Conservation (phyloP, 2,888 invertebrate species). For the Lasioglossum leucozonium region DNA sequence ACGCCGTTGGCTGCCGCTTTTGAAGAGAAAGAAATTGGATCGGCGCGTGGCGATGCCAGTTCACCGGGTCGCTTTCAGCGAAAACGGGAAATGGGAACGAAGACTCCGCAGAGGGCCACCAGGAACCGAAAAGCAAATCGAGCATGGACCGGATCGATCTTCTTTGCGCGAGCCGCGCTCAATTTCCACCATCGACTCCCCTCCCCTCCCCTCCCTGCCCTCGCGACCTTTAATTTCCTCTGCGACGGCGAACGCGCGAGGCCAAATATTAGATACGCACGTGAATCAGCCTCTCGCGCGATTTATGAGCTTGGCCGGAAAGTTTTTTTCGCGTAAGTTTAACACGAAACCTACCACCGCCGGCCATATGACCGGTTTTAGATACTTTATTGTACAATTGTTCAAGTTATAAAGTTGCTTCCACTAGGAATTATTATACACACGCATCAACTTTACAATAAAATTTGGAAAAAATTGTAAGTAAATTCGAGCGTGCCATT, state of each 20-base stretch:
- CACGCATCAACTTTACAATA: too few species aligned
- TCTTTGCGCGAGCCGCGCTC: not conserved
- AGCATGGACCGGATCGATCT: conserved; percentile 13
- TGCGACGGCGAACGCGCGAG: not conserved
- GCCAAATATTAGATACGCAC: not conserved
- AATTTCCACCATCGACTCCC: not conserved
- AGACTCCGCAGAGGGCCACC: not conserved
- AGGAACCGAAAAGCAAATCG: conserved; percentile 31
- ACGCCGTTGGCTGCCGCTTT: conserved; percentile 19
- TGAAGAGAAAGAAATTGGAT: conserved; percentile 61
- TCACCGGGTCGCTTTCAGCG: not conserved
- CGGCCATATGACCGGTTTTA: too few species aligned
- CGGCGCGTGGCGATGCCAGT: conserved; percentile 33
- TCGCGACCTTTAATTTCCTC: not conserved
- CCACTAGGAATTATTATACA: too few species aligned
- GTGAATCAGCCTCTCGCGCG: not conserved
- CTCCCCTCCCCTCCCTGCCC: not conserved
- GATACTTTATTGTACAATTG: too few species aligned
- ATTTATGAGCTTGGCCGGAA: not conserved
- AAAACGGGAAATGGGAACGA: not conserved
- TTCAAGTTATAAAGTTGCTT: too few species aligned
- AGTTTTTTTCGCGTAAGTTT: too few species aligned
- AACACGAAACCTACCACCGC: too few species aligned
- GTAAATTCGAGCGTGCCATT: too few species aligned
- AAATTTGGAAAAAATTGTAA: too few species aligned